phyloP scores from a whole-genome alignment of 2,888 invertebrate species.

The Belgica antarctica region DNA sequence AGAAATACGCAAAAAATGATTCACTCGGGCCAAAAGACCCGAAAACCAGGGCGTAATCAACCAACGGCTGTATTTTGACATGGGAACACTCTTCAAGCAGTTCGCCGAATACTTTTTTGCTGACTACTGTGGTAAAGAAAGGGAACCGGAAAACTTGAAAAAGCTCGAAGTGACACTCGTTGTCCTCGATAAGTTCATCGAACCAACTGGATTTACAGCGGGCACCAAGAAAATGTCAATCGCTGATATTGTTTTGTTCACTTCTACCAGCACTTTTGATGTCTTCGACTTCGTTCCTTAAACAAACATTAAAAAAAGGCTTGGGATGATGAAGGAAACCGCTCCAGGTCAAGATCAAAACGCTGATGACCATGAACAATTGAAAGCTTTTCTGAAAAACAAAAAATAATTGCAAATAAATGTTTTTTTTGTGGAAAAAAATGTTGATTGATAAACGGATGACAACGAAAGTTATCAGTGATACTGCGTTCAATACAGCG shows the following conservation, averaged over 20 bases:
- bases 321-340: too few relatives aligned
- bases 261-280: constrained; percentile 68
- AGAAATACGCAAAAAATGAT: constrained; percentile 77
- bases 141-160: constrained; percentile 64
- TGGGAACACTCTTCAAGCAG: constrained; percentile 67
- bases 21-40: constrained; percentile 73
- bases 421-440: too few relatives aligned
- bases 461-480: too few relatives aligned
- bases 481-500: too few relatives aligned
- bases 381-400: too few relatives aligned
- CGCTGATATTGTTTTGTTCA: constrained; percentile 71
- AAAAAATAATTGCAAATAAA: too few relatives aligned
- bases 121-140: constrained; percentile 56
- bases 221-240: constrained; percentile 65
- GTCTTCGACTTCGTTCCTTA: constrained; percentile 67
- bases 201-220: constrained; percentile 68
- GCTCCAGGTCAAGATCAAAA: too few relatives aligned
- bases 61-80: constrained; percentile 76
- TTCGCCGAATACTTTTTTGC: constrained; percentile 60
- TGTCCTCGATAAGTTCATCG: constrained; percentile 70
- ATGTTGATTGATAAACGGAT: too few relatives aligned
- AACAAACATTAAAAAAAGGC: constrained; percentile 66
- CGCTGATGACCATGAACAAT: too few relatives aligned
- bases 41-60: constrained; percentile 74
- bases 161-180: constrained; percentile 68